phyloP scores from a whole-genome alignment of 2,113 vertebrate genomes.

The Burhinus bistriatus region DNA sequence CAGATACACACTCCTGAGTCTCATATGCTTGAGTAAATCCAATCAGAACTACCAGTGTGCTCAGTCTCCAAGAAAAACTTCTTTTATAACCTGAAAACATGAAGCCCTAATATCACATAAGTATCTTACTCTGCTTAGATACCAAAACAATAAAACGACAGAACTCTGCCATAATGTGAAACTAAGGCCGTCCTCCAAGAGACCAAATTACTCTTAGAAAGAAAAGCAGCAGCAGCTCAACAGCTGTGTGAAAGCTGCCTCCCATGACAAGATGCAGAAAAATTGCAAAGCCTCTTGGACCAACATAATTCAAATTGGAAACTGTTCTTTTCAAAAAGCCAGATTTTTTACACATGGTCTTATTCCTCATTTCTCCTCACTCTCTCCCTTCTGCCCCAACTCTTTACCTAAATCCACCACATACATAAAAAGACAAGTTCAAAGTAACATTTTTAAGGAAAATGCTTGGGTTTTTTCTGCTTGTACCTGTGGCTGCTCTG shows the following conservation, averaged over 20 bases:
- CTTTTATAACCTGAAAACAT: conserved; percentile 56
- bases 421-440: conserved; percentile 5
- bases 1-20: background rate
- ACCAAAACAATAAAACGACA: conserved; percentile 2
- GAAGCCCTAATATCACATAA: conserved; percentile 35
- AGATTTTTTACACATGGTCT: conserved; percentile 58
- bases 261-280: conserved; percentile 73
- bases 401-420: background rate
- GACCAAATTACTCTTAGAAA: conserved; percentile 52
- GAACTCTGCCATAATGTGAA: conserved; percentile 11
- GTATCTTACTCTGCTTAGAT: conserved; percentile 20
- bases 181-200: background rate
- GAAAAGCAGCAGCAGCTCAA: conserved; percentile 63
- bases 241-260: conserved; percentile 67
- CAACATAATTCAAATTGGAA: conserved; percentile 65
- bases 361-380: conserved; percentile 9
- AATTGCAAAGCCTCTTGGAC: conserved; percentile 67
- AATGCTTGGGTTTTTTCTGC: background rate
- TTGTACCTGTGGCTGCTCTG: background rate
- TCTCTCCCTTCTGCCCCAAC: background rate
- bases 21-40: background rate
- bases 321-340: conserved; percentile 39
- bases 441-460: background rate
- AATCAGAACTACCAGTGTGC: conserved; percentile 11
- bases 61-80: conserved; percentile 47